These are phyloP conservation scores for cat (Felis catus) DNA, from an alignment of 2,113 vertebrate species.

Conservation along the genomic window DNA sequence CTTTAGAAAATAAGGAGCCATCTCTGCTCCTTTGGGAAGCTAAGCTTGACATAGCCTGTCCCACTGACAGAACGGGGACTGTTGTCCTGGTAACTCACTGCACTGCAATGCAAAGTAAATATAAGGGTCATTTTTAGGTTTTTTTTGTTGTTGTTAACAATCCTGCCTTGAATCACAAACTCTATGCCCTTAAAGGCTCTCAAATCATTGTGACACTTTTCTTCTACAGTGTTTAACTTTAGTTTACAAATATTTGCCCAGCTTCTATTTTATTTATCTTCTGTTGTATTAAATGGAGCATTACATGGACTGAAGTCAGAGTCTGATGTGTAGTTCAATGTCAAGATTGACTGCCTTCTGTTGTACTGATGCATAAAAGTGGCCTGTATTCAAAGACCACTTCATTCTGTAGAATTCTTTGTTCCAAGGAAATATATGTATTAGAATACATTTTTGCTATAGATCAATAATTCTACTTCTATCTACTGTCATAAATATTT, in stretches of 20 bases:
- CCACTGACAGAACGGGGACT: neutral
- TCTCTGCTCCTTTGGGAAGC: rapidly evolving
- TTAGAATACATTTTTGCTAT: neutral
- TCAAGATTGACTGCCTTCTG: neutral
- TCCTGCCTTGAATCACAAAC: neutral
- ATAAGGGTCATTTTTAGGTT: too few relatives aligned
- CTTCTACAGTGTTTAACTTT: neutral
- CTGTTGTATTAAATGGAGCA: neutral
- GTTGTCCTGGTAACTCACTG: rapidly evolving
- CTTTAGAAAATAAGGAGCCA: too few relatives aligned
- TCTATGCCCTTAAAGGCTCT: neutral
- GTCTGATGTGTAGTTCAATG: neutral
- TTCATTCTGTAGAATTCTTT: neutral
- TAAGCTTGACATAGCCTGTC: rapidly evolving
- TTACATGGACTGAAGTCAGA: neutral
- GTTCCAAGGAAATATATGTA: neutral
- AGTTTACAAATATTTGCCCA: constrained; percentile 9
- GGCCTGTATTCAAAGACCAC: neutral
- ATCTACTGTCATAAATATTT: neutral
- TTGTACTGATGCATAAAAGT: neutral
- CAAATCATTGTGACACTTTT: neutral
- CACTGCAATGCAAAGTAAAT: neutral
- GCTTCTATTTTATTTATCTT: neutral
- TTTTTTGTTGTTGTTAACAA: neutral
- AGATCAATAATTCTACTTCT: neutral